Evolutionary conservation across 2,888 invertebrate species (phyloP), one percentile per base, ranked within the genome.

Genomic region (Nemotelus nigrinus): DNA sequence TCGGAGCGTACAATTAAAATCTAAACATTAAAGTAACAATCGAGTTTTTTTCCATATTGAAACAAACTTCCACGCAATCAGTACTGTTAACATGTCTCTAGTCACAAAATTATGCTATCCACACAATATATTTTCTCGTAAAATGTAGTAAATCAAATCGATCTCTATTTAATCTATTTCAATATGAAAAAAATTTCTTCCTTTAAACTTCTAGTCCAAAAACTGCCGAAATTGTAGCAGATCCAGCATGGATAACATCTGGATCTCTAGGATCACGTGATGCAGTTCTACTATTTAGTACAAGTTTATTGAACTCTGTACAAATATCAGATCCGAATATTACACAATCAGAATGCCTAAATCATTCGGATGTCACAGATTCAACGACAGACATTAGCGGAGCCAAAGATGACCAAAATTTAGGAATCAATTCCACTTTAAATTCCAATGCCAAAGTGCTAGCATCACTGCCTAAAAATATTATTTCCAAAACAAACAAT

Each of bases 201-300:
- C 10, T 45, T 81, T 81, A 75, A 25, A 25, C 25, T 78, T 63
- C 25, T 63, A 81, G 81, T 79, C 55, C 76, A 2, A 81, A 79
- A 78, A 76, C 57, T 43, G 75, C 75, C 63, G 79, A 80, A 74
- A 82, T 81, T 71, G 81, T 80, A 43, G 64, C 80, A 47, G 82
- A 84, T 55, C 81, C 83, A 81, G 82, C 83, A 83, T 91, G 91
- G 91, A 84, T 91, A 76, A 88, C 90, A 50, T 90, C 91, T 76
- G 91, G 91, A 39, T 88, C 88, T 47, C 82, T 90, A 80, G 93
- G 93, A 41, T 89, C 91, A 2, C 91, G 90, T 78, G 91, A 89
- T 76, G 89, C 92, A 3, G 90, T 92, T 68, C 88, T 93, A 76
- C 89, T 93, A 68, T 93, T 93, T 86, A 88, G 92, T 82, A 92